Base-by-base conservation (phyloP, 2,888 invertebrate species). In the Heliconius cydno region DNA sequence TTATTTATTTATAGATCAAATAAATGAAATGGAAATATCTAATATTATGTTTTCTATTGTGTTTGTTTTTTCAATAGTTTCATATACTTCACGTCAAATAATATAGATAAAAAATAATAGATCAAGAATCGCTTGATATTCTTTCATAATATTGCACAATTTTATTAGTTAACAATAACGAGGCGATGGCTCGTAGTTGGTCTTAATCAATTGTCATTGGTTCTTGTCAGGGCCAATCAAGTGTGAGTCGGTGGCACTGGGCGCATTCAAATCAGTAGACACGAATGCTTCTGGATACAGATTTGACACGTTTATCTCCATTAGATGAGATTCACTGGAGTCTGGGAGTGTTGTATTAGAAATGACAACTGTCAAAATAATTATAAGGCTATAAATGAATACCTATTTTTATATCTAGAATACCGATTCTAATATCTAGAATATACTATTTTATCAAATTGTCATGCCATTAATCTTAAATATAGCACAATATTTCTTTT, bases 151-250 rank as follows among this genome's bases (percentile, higher is more conserved):
- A 41, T 46, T 22, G n/a, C 7, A 78, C 68, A 75, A 78, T 34
- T 34, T 34, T 34, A 34, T 79, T 79, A 75, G 15, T 74, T 63
- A 75, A 79, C 68, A 70, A 70, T 70, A 63, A 63, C 41, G 22
- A 68, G 57, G 41, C 60, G 38, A 60, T 30, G 78, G 60, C 60
- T 46, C 34, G 15, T 10, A 70, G 63, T 68, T 75, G 28, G 25
- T 79, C 60, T 41, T 74, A 79, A 67, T 75, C 79, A 75, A 79
- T 79, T 79, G 63, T 75, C 79, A 79, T 75, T 79, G 68, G 60
- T 75, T 68, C 79, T 75, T 74, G 46, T 79, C 79, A 70, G 68
- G 68, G 63, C 68, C 79, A 79, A 79, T 79, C 79, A 79, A 79
- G 46, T 70, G 79, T 75, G 73, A 79, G 5, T 77, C 63, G 68